phyloP scores from a whole-genome alignment of 2,888 invertebrate genomes.

The Noctuana brunneofusca region DNA sequence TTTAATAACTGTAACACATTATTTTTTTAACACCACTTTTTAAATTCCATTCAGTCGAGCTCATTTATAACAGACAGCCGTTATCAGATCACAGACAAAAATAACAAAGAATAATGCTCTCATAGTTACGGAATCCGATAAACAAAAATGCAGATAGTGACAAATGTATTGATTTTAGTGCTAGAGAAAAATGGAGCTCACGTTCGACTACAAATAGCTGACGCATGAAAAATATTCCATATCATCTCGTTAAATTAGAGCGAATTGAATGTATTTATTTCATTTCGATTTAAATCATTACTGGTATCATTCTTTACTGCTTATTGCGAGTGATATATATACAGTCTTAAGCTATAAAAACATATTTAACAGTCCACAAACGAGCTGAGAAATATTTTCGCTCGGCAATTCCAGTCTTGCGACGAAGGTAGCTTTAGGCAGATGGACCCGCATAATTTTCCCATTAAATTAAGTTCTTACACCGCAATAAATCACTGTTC shows the following conservation, averaged over 20 bases:
- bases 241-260: slow-evolving; percentile 8
- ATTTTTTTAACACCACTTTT: slow-evolving; percentile 42
- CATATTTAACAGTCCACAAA: slow-evolving; percentile 25
- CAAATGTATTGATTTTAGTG: slow-evolving; percentile 30
- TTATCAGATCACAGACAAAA: slow-evolving; percentile 42
- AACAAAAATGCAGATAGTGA: slow-evolving; percentile 34
- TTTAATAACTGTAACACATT: slow-evolving; percentile 45
- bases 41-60: slow-evolving; percentile 39
- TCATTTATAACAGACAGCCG: slow-evolving; percentile 42
- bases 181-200: slow-evolving; percentile 3
- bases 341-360: slow-evolving; percentile 21
- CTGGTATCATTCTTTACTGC: slow-evolving; percentile 1
- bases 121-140: slow-evolving; percentile 31
- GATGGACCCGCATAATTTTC: slow-evolving; percentile 38
- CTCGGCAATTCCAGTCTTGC: slow-evolving; percentile 11
- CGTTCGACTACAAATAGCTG: slow-evolving; percentile 14
- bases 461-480: slow-evolving; percentile 39
- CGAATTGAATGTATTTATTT: slow-evolving; percentile 17
- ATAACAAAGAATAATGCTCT: slow-evolving; percentile 5
- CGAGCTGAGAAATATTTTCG: slow-evolving; percentile 28
- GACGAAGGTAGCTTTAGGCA: slow-evolving; percentile 24
- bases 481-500: slow-evolving; percentile 37
- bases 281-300: slow-evolving; percentile 10
- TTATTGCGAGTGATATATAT: slow-evolving; percentile 12
- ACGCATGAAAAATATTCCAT: slow-evolving; percentile 10